Base-by-base conservation (phyloP, 2,888 invertebrate genomes). In the Netelia inedita region DNA sequence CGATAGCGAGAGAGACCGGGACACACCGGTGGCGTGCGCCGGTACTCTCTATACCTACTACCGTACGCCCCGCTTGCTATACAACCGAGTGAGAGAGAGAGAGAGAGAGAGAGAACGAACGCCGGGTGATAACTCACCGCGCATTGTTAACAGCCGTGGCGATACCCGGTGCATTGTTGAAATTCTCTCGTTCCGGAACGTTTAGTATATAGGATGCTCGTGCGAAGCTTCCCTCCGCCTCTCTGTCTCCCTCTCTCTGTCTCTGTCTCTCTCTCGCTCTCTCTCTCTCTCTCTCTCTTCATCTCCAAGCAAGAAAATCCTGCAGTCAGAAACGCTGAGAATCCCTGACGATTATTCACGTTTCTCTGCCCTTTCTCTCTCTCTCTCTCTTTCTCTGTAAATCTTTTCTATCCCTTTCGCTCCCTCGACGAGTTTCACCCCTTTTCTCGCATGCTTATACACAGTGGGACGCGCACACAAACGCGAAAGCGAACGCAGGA, bases 121-220 rank as follows among this genome's bases (percentile, higher is more conserved):
- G 78, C 72, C 61, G 57, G 81, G 88, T 79, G 88, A 88, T 88
- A 88, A 88, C 85, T 88, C 87, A 87, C 85, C 63, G 84, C 83
- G 85, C 86, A 86, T 86, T 87, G 87, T 88, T 86, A 86, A 88
- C 87, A 85, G 87, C 83, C 84, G 83, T 78, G 85, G 83, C 87
- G 87, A 88, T 87, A 86, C 83, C 85, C 88, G 79, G 69, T 82
- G 85, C 87, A 86, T 88, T 86, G 86, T 87, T 86, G 86, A 79
- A 85, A 88, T 88, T 88, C 85, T 83, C 78, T 79, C 85, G 87
- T 86, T 83, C 79, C 87, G 85, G 85, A 84, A 85, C 86, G 87
- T 86, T 87, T 86, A 86, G 83, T 75, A 71, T 79, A 71, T 79
- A 55, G 79, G 79, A 83, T 78, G 35, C 59, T 59, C 74, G n/a